Evolutionary conservation across 2,888 invertebrate species (phyloP).

Genomic region (Microplitis deprimator): DNA sequence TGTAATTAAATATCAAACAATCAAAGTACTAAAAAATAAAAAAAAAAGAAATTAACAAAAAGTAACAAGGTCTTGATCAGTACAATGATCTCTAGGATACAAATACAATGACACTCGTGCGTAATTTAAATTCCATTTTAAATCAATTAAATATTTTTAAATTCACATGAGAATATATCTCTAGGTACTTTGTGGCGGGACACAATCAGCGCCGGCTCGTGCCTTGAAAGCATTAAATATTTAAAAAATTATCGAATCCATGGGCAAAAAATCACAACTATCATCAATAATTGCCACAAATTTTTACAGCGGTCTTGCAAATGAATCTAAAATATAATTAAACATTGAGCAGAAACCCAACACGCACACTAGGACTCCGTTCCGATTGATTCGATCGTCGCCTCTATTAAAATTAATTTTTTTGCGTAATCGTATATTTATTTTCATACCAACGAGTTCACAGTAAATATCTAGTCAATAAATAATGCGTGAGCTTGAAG

Average conservation of each 20-base stretch:
- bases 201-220: conserved; percentile 49
- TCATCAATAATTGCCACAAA: no score
- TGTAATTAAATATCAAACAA: no score
- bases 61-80: no score
- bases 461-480: neutral
- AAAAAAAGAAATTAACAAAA: neutral
- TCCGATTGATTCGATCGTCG: neutral
- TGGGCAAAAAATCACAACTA: conserved; percentile 38
- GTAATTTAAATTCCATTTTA: conserved; percentile 42
- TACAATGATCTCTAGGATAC: no score
- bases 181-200: conserved; percentile 62
- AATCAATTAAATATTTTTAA: conserved; percentile 36
- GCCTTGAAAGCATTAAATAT: conserved; percentile 28
- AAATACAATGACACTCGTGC: conserved; percentile 64
- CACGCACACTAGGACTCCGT: neutral
- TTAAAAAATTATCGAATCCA: conserved; percentile 39
- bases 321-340: conserved; percentile 45
- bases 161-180: conserved; percentile 66
- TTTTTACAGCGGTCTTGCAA: no score
- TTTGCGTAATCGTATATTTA: neutral
- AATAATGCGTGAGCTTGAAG: neutral
- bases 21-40: neutral
- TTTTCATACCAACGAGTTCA: neutral
- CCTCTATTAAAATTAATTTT: neutral
- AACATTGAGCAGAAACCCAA: neutral